Evolutionary conservation across 1,140 invertebrate species (phyloP).

Genomic region (Watersipora subatra): DNA sequence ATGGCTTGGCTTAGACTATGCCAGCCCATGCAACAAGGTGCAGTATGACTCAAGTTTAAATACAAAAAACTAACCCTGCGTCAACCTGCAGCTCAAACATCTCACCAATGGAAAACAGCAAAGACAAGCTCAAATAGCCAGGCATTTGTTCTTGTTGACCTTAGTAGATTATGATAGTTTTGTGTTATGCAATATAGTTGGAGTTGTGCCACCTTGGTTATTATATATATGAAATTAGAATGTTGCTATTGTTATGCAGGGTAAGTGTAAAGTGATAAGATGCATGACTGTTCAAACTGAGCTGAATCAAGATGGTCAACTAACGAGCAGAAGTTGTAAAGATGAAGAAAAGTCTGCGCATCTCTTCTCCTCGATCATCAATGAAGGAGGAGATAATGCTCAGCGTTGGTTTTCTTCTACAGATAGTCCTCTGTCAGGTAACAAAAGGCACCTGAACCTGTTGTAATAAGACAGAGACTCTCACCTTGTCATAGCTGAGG

Average conservation of each 20-base stretch:
- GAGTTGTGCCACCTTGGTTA: too few species aligned
- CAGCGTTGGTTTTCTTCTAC: background rate
- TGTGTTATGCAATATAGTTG: too few species aligned
- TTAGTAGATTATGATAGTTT: too few species aligned
- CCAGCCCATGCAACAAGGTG: too few species aligned
- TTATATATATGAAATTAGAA: background rate
- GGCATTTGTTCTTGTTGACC: too few species aligned
- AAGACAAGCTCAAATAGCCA: too few species aligned
- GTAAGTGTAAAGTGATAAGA: constrained; percentile 19
- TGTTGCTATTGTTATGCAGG: constrained; percentile 10
- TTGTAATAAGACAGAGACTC: background rate
- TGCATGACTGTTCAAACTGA: constrained; percentile 13
- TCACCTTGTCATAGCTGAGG: too few species aligned
- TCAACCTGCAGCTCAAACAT: too few species aligned
- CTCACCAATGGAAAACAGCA: too few species aligned
- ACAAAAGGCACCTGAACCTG: background rate
- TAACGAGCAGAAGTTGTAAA: constrained; percentile 3
- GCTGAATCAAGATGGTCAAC: background rate
- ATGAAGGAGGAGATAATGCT: background rate
- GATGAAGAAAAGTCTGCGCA: constrained; percentile 16
- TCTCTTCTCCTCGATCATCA: constrained; percentile 13
- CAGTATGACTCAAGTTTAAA: too few species aligned
- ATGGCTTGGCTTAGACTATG: too few species aligned
- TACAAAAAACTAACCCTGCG: too few species aligned
- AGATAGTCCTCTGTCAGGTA: background rate